Base-by-base conservation (phyloP, 2,888 invertebrate species). In the Galeruca laticollis region DNA sequence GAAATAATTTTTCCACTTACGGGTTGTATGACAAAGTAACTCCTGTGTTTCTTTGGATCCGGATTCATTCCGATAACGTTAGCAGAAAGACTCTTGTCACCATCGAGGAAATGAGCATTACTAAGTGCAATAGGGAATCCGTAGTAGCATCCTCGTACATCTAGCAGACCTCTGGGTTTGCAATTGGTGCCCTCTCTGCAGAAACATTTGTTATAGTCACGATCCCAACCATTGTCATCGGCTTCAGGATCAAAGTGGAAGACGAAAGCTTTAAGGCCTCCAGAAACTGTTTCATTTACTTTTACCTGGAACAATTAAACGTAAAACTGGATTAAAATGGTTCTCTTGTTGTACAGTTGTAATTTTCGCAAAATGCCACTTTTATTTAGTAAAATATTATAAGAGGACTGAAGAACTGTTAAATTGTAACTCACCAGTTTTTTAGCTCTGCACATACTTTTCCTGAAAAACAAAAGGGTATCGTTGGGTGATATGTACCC, bases 41-140 rank as follows among this genome's bases (percentile, higher is more conserved):
- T 90, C 67, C 89, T 86, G 86, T 96, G 93, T 59, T 87, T 81
- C 13, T 91, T 88, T 47, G 87, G 84, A 72, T 89, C 88, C 0
- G 95, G 94, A 49, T 84, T 74, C 0, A 87, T 83, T 13, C 91
- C 84, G 20, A 95, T 94, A 0, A 95, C 88, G 64, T 90, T 90
- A 61, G 88, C 87, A 71, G 88, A 84, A 1, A 94, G 85, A 0
- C 88, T 82, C 0, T 90, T 88, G 74, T 94, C 93, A 0, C 91
- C 90, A 72, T 93, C 89, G 83, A 93, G 91, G 84, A 95, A 96
- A 83, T 97, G 96, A 0, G 96, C 96, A 84, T 93, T 94, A 49
- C 96, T 95, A 6, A 96, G 86, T 0, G 94, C 93, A 54, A 96
- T 95, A 0, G 96, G 96, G 82, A 96, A 96, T 0, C 96, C 95